Conservation (phyloP, 2,888 invertebrate species). For the Andrena minutula region DNA sequence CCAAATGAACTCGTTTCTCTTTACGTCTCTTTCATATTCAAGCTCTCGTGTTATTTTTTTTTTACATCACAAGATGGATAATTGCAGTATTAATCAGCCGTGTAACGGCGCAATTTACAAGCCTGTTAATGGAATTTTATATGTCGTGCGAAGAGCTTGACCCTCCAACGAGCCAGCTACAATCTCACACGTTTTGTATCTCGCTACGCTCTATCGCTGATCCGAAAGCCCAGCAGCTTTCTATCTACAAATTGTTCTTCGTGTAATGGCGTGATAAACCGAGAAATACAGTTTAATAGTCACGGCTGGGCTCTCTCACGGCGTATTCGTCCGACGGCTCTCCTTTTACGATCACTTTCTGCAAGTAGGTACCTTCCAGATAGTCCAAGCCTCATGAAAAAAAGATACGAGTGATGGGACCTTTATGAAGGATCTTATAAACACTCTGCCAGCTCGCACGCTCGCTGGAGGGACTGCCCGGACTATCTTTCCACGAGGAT, state of each 20-base stretch:
- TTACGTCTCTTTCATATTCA: no score
- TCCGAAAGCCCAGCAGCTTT: neutral
- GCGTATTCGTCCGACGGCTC: neutral
- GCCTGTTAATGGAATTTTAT: conserved; percentile 47
- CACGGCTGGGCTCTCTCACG: conserved; percentile 30
- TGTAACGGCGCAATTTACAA: neutral
- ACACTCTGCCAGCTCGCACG: conserved; percentile 3
- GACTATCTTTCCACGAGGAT: neutral
- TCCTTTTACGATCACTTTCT: conserved; percentile 38
- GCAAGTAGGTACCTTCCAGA: conserved; percentile 26
- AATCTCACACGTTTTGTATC: neutral
- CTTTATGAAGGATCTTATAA: conserved; percentile 25
- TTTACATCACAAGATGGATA: neutral
- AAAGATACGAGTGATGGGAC: neutral
- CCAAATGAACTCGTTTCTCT: conserved; percentile 16
- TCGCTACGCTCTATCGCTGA: neutral
- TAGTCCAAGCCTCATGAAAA: conserved; percentile 3
- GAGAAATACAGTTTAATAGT: conserved; percentile 42
- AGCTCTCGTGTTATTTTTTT: neutral
- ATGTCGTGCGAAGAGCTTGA: neutral
- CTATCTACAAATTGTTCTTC: conserved; percentile 45
- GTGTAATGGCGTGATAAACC: conserved; percentile 43
- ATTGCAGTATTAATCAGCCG: neutral
- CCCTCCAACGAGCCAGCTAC: neutral
- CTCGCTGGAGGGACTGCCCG: neutral